Conservation (phyloP, 2,888 invertebrate species). For the Dasypogon diadema region DNA sequence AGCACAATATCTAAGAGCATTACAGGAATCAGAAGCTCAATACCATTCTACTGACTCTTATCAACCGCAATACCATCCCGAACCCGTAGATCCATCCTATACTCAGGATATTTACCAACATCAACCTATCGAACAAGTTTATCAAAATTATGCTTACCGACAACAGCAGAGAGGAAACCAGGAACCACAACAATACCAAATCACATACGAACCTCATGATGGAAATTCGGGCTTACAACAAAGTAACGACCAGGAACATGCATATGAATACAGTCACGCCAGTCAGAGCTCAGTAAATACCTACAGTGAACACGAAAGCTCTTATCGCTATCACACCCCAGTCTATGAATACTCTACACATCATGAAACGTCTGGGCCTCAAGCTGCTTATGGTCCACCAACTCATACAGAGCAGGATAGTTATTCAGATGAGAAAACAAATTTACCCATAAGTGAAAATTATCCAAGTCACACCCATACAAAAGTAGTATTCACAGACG, state of each 20-base stretch:
- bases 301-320: neutral
- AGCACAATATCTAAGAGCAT: constrained; percentile 64
- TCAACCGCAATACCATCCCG: constrained; percentile 53
- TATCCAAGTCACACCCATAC: constrained; percentile 67
- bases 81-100: constrained; percentile 14
- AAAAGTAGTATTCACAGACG: constrained; percentile 64
- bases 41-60: constrained; percentile 57
- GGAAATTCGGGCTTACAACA: neutral
- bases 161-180: neutral
- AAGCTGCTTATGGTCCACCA: constrained; percentile 23
- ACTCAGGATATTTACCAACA: constrained; percentile 51
- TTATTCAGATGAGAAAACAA: constrained; percentile 18
- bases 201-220: constrained; percentile 9
- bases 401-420: neutral
- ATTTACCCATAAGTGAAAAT: constrained; percentile 62
- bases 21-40: constrained; percentile 64
- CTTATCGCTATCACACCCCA: constrained; percentile 26
- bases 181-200: constrained; percentile 14
- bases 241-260: neutral
- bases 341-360: constrained; percentile 1
- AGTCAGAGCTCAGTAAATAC: constrained; percentile 15
- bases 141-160: constrained; percentile 25
- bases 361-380: constrained; percentile 29
- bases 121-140: constrained; percentile 33
- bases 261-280: constrained; percentile 9